Base-by-base conservation (phyloP, 2,888 invertebrate species). In the Drosophila falleni region DNA sequence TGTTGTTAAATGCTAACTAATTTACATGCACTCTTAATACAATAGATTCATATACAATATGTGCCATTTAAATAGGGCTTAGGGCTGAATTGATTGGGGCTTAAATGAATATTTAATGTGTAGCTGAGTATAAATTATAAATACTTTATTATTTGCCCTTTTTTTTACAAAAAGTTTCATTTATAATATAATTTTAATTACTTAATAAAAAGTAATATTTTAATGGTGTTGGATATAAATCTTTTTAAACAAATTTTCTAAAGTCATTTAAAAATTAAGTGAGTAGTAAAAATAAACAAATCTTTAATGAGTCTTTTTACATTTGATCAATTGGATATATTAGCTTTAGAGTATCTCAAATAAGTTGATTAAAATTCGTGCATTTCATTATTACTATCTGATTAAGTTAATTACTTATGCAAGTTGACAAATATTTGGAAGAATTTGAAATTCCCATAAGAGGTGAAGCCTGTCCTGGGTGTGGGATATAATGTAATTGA, bases 41-140 rank as follows among this genome's bases (percentile, higher is more conserved):
- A 42, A 62, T 44, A 31, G 49, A 33, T 33, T 2, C 51, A 15
- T 13, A 37, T 19, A 51, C 31, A 56, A 39, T 39, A 39, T 37
- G 9, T 10, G 16, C 19, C 47, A 68, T 61, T 72, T 58, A 65
- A 60, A 50, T 55, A 26, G 33, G 41, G 61, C 54, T 61, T 54
- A 54, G 53, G 13, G 8, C 39, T 23, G 2, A 10, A 50, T 56
- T 5, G 29, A 51, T 47, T 72, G 35, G 35, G 31, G 35, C 26
- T 42, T 50, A 71, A 39, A 44, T 54, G 29, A n/a, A 44, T 39
- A 46, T 70, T 44, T 56, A 55, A 44, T 29, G 16, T 55, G 42
- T 16, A 44, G 35, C 44, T n/a, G 11, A 35, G 11, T 23, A 55
- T 33, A 33, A 35, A 56, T 35, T 4, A 56, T 35, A 23, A 35